Conservation (phyloP, 2,888 invertebrate species). For the Mechanitis mazaeus region DNA sequence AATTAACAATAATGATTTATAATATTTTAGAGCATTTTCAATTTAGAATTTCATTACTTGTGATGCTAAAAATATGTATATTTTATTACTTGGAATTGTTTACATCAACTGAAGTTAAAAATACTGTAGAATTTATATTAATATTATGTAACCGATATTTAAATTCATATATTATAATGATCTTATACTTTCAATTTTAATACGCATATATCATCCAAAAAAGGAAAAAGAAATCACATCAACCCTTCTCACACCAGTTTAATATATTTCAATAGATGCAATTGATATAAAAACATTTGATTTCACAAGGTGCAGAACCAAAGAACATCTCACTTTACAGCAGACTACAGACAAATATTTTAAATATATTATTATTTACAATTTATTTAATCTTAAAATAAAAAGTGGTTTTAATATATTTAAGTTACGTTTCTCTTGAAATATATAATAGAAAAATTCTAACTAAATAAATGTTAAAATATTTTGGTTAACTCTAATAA, state of each 20-base stretch:
- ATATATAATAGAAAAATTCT: too few relatives aligned
- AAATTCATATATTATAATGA: slow-evolving; percentile 1
- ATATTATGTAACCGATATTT: background rate
- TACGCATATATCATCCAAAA: slow-evolving; percentile 8
- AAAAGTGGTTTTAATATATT: too few relatives aligned
- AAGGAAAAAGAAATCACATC: slow-evolving; percentile 24
- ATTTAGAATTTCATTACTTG: too few relatives aligned
- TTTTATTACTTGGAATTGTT: too few relatives aligned
- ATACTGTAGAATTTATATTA: too few relatives aligned
- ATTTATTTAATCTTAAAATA: too few relatives aligned
- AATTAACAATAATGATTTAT: background rate
- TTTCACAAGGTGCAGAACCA: slow-evolving; percentile 69
- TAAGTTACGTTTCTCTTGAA: too few relatives aligned
- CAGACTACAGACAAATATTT: slow-evolving; percentile 10
- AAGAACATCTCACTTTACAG: slow-evolving; percentile 43
- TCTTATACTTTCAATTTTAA: slow-evolving; percentile 7
- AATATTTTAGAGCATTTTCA: background rate
- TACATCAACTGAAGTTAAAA: too few relatives aligned
- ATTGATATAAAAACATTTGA: slow-evolving; percentile 49
- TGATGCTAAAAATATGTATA: too few relatives aligned
- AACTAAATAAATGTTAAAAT: too few relatives aligned
- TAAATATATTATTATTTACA: too few relatives aligned
- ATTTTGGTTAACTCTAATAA: too few relatives aligned
- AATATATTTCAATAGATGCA: slow-evolving; percentile 54
- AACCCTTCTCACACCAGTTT: slow-evolving; percentile 52